Evolutionary conservation across 2,888 invertebrate genomes (phyloP).

Genomic region (Trissolcus japonicus): DNA sequence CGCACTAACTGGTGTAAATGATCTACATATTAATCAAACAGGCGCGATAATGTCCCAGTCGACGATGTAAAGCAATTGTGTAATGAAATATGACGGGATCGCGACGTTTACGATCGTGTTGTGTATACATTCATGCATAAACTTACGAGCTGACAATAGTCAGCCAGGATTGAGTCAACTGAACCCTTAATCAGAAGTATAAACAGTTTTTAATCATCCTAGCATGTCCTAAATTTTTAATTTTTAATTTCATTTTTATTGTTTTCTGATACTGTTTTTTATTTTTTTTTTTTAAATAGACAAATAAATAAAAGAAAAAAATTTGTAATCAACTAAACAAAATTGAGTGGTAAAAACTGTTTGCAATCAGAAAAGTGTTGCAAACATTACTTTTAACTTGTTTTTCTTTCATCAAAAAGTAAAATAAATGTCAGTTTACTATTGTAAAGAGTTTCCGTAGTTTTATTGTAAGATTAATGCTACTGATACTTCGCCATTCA

Average conservation of each 20-base stretch:
- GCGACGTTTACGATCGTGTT: conserved; percentile 13
- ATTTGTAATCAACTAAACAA: no score
- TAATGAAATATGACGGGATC: conserved; percentile 11
- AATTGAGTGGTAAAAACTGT: no score
- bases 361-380: neutral
- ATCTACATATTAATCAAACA: conserved; percentile 24
- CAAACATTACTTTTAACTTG: neutral
- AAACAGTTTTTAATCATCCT: neutral
- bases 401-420: neutral
- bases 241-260: no score
- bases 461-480: conserved; percentile 5
- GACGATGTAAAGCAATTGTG: conserved; percentile 19
- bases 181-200: neutral
- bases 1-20: no score
- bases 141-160: no score
- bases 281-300: no score
- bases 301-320: no score
- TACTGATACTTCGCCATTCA: conserved; percentile 23
- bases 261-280: no score
- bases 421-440: neutral
- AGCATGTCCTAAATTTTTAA: no score
- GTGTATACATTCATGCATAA: neutral
- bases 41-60: conserved; percentile 15
- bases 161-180: no score
- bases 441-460: neutral